Evolutionary conservation across 2,113 vertebrate species (phyloP), one percentile per base, ranked within the genome.

Genomic region (Thomomys bottae): DNA sequence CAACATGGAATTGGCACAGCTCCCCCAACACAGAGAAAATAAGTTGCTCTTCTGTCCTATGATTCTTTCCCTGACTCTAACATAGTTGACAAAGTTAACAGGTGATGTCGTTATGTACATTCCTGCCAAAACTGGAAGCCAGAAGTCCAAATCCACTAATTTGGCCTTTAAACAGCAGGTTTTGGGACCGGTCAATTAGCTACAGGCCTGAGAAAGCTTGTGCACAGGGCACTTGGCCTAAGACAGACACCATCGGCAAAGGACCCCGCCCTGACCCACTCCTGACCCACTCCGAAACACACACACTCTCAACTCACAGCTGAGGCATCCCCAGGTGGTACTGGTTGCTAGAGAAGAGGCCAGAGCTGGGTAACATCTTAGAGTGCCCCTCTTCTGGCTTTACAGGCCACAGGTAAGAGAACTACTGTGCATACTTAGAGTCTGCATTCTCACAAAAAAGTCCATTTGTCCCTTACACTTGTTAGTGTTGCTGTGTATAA

Each of bases 91-190:
- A 17, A 88, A 95, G 42, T 92, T 14, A 84, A 54, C 0, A 84
- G 30, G 26, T 40, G 85, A 76, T 76, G 79, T 24, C 38, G 85
- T 61, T 84, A 45, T 57, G 67, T 61, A 38, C 20, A 67, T 42
- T n/a, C n/a, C 70, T 75, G 30, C 36, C 66, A 28, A 54, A 78
- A 63, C 24, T 66, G 84, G 14, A 78, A 84, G 10, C 6, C 54
- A 71, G 49, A 91, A 66, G 11, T 77, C 81, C 40, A 87, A 73
- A 49, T 10, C 45, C 32, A 90, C 34, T 87, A 81, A 93, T 78
- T 40, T 91, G 21, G 11, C 26, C 54, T 92, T 94, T 66, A 94
- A 89, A 92, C 59, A 66, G 84, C 7, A 76, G 54, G 61, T 84
- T 86, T 45, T 75, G 30, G 26, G 36, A 88, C 76, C 32, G 64